Evolutionary conservation across 2,797 vertebrate genomes (phyloP).

Genomic region (Nasua narica): DNA sequence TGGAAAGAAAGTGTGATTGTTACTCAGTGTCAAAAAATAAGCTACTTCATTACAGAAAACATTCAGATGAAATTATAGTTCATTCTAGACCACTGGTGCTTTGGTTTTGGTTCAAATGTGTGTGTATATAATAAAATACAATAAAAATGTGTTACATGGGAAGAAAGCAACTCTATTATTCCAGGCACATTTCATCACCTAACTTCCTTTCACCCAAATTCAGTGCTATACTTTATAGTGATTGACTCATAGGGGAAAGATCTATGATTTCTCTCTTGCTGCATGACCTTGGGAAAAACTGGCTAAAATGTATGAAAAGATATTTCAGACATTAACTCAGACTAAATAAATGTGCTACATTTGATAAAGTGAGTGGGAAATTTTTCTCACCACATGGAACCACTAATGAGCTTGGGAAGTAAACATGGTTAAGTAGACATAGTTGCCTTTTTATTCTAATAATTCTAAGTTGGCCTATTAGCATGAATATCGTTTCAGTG

Average conservation of each 20-base stretch:
- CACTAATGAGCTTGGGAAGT: slow-evolving; percentile 71
- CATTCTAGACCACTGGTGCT: not conserved
- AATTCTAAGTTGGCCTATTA: slow-evolving; percentile 58
- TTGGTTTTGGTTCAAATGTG: slow-evolving; percentile 42
- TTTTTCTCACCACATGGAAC: slow-evolving; percentile 68
- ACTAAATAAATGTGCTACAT: slow-evolving; percentile 77
- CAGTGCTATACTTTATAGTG: slow-evolving; percentile 33
- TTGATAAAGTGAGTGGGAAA: slow-evolving; percentile 72
- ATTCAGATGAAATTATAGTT: slow-evolving; percentile 46
- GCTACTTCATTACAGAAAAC: not conserved
- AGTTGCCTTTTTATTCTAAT: slow-evolving; percentile 69
- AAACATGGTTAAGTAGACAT: slow-evolving; percentile 72
- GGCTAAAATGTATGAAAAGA: slow-evolving; percentile 66
- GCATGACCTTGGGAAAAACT: slow-evolving; percentile 70
- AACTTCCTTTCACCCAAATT: slow-evolving; percentile 16
- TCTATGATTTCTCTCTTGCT: slow-evolving; percentile 59
- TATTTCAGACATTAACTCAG: slow-evolving; percentile 70
- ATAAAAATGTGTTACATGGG: slow-evolving; percentile 16
- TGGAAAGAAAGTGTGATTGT: slow-evolving; percentile 32
- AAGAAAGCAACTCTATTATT: slow-evolving; percentile 49
- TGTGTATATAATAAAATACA: slow-evolving; percentile 38
- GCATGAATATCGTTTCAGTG: slow-evolving; percentile 51
- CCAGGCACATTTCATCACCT: slow-evolving; percentile 28
- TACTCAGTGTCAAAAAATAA: not conserved
- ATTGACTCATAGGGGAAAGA: slow-evolving; percentile 47